Percentiles rank a stretch among this genome's conserved stretches.
phyloP scores from a whole-genome alignment of 2,113 vertebrate species.

The Triplophysa dalaica region DNA sequence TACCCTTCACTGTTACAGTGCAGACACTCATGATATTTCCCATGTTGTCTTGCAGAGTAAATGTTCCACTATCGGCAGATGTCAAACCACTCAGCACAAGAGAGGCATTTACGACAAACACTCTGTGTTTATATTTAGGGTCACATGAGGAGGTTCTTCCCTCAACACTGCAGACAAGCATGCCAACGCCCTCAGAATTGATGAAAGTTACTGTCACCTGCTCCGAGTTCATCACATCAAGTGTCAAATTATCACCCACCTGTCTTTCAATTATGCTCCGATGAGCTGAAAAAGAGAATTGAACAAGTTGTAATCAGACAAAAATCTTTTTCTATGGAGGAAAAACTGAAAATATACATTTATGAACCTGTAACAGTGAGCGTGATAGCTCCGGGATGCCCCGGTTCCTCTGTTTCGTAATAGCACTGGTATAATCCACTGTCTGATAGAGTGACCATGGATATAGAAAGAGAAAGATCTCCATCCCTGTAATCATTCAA shows the following conservation, averaged over 20 bases:
- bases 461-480: constrained; percentile 28
- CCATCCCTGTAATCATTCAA: background rate
- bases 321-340: background rate
- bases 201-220: background rate
- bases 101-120: background rate
- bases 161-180: background rate
- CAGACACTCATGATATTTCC: background rate
- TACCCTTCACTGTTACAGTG: constrained; percentile 8
- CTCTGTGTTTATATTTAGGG: background rate
- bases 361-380: background rate
- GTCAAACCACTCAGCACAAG: background rate
- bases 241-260: background rate
- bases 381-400: background rate
- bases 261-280: background rate
- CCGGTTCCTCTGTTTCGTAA: background rate
- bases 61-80: background rate
- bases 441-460: background rate
- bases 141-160: background rate
- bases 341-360: background rate
- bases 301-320: background rate
- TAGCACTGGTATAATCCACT: constrained; percentile 20
- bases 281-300: background rate
- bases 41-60: background rate
- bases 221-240: background rate
- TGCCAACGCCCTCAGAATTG: background rate